Conservation (phyloP, 2,888 invertebrate genomes). For the Eutolmus rufibarbis region DNA sequence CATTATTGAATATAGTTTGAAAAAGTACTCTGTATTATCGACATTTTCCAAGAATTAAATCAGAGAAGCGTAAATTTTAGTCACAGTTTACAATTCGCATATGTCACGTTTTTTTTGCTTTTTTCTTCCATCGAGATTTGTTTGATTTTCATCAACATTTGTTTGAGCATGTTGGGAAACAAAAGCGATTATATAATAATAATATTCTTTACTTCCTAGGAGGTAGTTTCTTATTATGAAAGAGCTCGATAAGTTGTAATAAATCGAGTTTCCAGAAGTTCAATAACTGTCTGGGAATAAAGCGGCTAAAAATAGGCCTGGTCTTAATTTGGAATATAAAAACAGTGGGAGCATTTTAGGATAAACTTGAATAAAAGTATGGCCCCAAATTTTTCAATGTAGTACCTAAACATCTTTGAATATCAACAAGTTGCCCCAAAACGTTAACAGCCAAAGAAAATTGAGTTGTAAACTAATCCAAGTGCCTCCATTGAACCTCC, state of each 20-base stretch:
- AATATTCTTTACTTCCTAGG: neutral
- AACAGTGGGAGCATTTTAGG: neutral
- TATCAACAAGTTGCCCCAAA: neutral
- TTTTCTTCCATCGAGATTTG: too few relatives aligned
- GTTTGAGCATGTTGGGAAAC: too few relatives aligned
- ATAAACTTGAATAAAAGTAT: neutral
- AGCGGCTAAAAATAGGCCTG: neutral
- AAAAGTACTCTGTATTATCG: too few relatives aligned
- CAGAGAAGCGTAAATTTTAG: too few relatives aligned
- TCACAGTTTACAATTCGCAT: too few relatives aligned
- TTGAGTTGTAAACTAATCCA: neutral
- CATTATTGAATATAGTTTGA: too few relatives aligned
- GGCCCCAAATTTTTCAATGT: neutral
- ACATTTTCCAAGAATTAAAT: too few relatives aligned
- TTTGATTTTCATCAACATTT: too few relatives aligned
- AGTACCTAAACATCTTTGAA: neutral
- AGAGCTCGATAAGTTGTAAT: neutral
- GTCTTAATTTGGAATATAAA: neutral
- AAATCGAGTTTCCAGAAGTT: neutral
- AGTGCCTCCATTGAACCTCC: neutral
- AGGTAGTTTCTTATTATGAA: too few relatives aligned
- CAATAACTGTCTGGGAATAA: neutral
- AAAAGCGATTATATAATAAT: too few relatives aligned
- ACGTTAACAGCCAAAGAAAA: neutral
- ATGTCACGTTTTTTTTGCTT: too few relatives aligned